Evolutionary conservation across 2,888 invertebrate species (phyloP), one percentile per base, ranked within the genome.

Genomic region (Pheosia gnoma): DNA sequence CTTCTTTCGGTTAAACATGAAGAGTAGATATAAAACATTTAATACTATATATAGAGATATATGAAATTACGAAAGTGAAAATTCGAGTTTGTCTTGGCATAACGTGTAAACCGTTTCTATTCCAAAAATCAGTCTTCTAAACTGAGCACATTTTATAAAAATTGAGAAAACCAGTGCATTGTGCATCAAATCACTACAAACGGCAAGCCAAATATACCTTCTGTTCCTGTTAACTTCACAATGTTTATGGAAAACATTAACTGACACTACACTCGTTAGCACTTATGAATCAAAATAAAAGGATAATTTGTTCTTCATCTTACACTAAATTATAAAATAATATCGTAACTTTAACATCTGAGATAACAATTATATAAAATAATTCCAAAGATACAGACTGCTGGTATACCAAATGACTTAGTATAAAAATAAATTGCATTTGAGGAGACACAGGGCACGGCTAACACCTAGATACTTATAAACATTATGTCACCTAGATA

Each of bases 101-200:
- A 71, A 72, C 63, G 66, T 67, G 39, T 36, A 41, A 67, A 68
- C 70, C 74, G 65, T 66, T 70, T 70, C 70, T 75, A 75, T 84
- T 84, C 78, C 80, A 86, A 86, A 87, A 90, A 90, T 92, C 93
- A 93, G 93, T 93, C 93, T 93, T 92, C 83, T 82, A 87, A 82
- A 80, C 88, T 89, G 90, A 91, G 91, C 91, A 86, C 89, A 79
- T 83, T 72, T 72, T 66, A 72, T 74, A 76, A 68, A 70, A 67
- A 75, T 65, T 61, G 65, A 74, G 59, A 65, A 69, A 75, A 71
- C 59, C 74, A 67, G 81, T 85, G 82, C 81, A 77, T 74, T 75
- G 82, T 83, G 81, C 77, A 71, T 67, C 65, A 49, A 59, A 60
- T 66, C 66, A 62, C 67, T 61, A 61, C 60, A 57, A 56, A 59